Conservation (phyloP, 2,797 vertebrate species). For the Melanotaenia boesemani region DNA sequence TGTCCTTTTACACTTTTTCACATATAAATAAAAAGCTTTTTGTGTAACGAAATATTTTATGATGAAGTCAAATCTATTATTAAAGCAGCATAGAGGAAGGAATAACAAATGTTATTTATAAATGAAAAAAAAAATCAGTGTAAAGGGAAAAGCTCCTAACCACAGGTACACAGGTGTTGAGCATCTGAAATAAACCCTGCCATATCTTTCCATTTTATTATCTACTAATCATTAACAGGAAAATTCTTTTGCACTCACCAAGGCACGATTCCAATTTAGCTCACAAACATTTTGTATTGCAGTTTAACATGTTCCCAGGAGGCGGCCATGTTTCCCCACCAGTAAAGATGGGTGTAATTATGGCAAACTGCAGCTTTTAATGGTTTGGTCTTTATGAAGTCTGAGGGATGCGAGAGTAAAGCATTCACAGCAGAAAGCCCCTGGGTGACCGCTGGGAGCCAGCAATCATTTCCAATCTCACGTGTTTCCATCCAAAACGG, state of each 20-base stretch:
- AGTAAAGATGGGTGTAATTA: conserved; percentile 13
- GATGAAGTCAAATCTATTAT: not conserved
- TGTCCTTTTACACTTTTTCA: not conserved
- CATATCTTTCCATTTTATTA: conserved; percentile 3
- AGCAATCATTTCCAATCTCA: conserved; percentile 23
- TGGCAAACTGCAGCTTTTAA: conserved; percentile 44
- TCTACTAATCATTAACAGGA: conserved; percentile 29
- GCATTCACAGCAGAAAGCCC: conserved; percentile 46
- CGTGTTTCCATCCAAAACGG: conserved; percentile 19
- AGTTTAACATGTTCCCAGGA: conserved; percentile 34
- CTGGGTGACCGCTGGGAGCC: conserved; percentile 21
- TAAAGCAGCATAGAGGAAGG: too few species aligned
- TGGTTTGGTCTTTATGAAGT: conserved; percentile 58
- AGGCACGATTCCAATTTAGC: conserved; percentile 25
- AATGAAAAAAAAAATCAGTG: too few species aligned
- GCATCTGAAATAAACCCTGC: not conserved
- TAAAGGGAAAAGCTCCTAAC: not conserved
- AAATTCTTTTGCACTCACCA: conserved; percentile 14
- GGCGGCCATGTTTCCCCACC: conserved; percentile 15
- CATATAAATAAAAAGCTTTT: not conserved
- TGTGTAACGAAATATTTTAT: not conserved
- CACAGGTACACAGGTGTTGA: not conserved
- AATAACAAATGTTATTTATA: too few species aligned
- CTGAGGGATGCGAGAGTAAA: conserved; percentile 29
- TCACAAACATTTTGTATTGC: conserved; percentile 31